Evolutionary conservation across 2,797 vertebrate species (phyloP).

Genomic region (Poeciliopsis presidionis): DNA sequence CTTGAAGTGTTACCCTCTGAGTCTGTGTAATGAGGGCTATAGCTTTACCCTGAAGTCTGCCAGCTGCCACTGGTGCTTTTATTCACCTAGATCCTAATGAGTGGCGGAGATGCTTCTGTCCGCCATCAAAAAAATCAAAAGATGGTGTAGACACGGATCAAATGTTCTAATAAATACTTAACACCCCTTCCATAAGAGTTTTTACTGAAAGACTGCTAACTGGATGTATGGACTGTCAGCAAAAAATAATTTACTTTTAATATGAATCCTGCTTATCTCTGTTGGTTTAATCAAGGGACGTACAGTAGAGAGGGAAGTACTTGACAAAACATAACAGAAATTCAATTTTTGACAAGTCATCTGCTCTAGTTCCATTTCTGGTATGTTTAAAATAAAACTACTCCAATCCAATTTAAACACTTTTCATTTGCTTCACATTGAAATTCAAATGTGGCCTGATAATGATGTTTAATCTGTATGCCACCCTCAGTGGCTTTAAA

Average conservation of each 20-base stretch:
- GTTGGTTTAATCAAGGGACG: constrained; percentile 17
- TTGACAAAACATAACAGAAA: constrained; percentile 3
- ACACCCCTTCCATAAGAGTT: constrained; percentile 28
- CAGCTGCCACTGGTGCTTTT: constrained; percentile 19
- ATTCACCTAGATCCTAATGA: constrained; percentile 42
- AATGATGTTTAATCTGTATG: constrained; percentile 66
- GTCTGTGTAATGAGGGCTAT: constrained; percentile 57
- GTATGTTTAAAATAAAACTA: constrained; percentile 36
- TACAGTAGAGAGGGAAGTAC: constrained; percentile 4
- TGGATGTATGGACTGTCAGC: constrained; percentile 40
- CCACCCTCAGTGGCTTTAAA: constrained; percentile 63
- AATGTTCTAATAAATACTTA: constrained; percentile 53
- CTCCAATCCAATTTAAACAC: constrained; percentile 44
- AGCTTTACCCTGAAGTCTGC: constrained; percentile 52
- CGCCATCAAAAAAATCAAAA: constrained; percentile 39
- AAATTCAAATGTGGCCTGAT: constrained; percentile 72
- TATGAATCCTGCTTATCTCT: background rate
- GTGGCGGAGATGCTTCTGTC: constrained; percentile 28
- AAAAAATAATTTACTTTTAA: constrained; percentile 12
- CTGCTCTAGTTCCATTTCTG: constrained; percentile 16
- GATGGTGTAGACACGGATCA: constrained; percentile 36
- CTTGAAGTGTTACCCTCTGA: constrained; percentile 53
- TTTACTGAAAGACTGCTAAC: constrained; percentile 37
- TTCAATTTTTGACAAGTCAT: constrained; percentile 42
- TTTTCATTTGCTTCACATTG: constrained; percentile 57